Base-by-base conservation (phyloP, 2,797 vertebrate genomes). In the Euthynnus affinis region DNA sequence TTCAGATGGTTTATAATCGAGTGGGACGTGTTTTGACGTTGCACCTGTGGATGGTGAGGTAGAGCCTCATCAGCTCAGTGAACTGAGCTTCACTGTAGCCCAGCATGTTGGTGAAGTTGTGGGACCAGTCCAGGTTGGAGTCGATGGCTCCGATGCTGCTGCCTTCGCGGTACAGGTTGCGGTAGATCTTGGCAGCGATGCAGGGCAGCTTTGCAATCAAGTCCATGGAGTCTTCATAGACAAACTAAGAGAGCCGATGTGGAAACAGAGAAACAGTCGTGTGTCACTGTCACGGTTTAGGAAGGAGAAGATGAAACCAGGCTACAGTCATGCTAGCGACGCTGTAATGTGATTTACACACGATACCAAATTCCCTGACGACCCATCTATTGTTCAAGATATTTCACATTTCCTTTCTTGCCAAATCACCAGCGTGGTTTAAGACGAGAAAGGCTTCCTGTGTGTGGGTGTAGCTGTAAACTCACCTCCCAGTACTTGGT, bases 1-100 rank as follows among this genome's bases (percentile, higher is more conserved):
- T 4, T 29, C 61, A 40, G 1, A 13, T 29, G 6, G 18, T 42
- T 57, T 17, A 14, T 44, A 29, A 37, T 44, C 12, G 2, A 2
- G 6, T 7, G n/a, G 34, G 29, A 60, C 3, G 8, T 22, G 42
- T 46, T 60, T 70, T 2, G 52, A 37, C n/a, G 29, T 3, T 66
- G 71, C 46, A 99, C 98, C 98, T 99, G 96, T 99, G 98, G 90
- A 99, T 99, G 79, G 98, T 98, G 92, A 99, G 98, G 94, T 99
- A 99, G 76, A 99, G 97, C 83, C 98, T 95, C 97, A 99, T 99
- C 4, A 99, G 97, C 92, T 99, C 98, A 1, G 96, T 97, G 92
- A 99, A 99, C 92, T 98, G 94, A 2, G 91, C 20, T 1, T 99
- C 96, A 1, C 73, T 96, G 94, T 99, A 99, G 81, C 98, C 98